Base-by-base conservation (phyloP, 2,888 invertebrate species). In the Pseudococcus jackbeardsleyi region DNA sequence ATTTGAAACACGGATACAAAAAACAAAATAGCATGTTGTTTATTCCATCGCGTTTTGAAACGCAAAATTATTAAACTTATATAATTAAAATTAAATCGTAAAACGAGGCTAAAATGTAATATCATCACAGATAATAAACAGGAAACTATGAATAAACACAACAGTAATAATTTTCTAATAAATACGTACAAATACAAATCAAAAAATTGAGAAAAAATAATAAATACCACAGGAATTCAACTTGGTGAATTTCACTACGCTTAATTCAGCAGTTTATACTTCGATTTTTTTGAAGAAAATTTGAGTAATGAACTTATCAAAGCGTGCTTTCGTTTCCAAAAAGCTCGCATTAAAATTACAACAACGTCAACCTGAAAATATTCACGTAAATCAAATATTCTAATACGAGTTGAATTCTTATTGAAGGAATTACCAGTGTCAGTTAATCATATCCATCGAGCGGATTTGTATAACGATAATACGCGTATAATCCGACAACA, bases 401-500 rank as follows among this genome's bases (percentile, higher is more conserved):
- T 5, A 59, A 6, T 19, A 59, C 5, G 59, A 11, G n/a, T 59
- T 11, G 15, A 19, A 59, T 59, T 59, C 9, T 7, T 7, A 59
- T 1, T 19, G 7, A 19, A 7, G 19, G 7, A 59, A 59, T 59
- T 19, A 59, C 59, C n/a, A 12, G 79, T 42, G 42, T 17, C 33
- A 42, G 19, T 82, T 15, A 84, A 84, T 84, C 54, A 50, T 50
- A 84, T 42, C 19, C 39, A 26, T 85, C 85, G 42, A 59, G 1
- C 6, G 82, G 17, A 50, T 82, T 88, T 19, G 54, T 26, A 39
- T 82, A 82, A 39, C 85, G 85, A 48, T 48, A 84, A 72, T 88
- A 88, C 5, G 77, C 85, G 39, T 85, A 85, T 26, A 88, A 85
- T 33, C 88, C 85, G n/a, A 77, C 72, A 19, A 85, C 39, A 59